Conservation (phyloP, 1,140 invertebrate species). For the Cyclargus thomasi region DNA sequence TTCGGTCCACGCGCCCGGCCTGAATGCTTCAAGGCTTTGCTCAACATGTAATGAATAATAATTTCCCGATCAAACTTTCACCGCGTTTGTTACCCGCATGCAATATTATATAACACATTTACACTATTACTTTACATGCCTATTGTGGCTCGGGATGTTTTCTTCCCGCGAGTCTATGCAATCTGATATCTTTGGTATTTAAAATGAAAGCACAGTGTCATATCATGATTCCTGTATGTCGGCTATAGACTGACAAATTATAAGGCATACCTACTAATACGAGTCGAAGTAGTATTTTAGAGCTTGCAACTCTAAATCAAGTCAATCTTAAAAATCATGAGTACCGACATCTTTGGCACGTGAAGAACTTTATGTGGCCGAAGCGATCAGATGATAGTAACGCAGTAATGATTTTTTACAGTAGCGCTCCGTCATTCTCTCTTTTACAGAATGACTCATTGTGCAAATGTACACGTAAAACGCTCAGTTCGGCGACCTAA, state of each 20-base stretch:
- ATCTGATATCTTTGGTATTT: no score
- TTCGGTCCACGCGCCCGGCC: constrained; percentile 18
- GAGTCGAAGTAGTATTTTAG: no score
- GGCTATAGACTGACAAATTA: no score
- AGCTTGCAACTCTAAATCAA: no score
- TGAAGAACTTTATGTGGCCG: background rate
- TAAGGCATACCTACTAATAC: no score
- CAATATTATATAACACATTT: constrained; percentile 16
- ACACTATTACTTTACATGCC: constrained; percentile 2
- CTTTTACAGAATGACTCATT: background rate
- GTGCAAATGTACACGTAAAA: no score
- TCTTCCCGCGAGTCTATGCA: no score
- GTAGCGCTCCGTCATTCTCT: constrained; percentile 3
- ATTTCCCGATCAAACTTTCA: constrained; percentile 19
- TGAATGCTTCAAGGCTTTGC: constrained; percentile 21
- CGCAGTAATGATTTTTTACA: constrained; percentile 1
- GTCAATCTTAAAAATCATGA: background rate
- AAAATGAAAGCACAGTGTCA: no score
- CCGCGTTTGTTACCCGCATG: constrained; percentile 14
- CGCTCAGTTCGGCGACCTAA: constrained; percentile 10
- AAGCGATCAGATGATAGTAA: background rate
- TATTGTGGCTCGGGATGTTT: background rate
- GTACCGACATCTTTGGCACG: background rate
- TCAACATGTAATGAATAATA: constrained; percentile 20
- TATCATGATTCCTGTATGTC: no score